These are phyloP conservation scores for Peromyscus melanophrys DNA, from an alignment of 2,797 vertebrate species.

Conservation along the genomic window DNA sequence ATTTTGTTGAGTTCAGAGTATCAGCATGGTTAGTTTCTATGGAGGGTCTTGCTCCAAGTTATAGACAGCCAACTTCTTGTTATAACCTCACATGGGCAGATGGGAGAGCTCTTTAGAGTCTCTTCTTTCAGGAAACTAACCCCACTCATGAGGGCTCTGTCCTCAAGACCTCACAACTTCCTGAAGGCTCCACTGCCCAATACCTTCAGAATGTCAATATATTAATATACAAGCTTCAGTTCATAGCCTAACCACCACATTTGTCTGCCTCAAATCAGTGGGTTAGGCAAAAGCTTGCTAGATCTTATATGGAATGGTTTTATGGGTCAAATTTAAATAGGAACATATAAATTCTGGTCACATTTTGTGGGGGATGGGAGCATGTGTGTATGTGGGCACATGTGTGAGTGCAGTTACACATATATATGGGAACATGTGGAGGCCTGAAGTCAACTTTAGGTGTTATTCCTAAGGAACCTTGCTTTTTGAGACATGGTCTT, in stretches of 20 bases:
- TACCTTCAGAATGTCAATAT: background rate
- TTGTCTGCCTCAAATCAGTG: constrained; percentile 20
- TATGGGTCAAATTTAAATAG: constrained; percentile 1
- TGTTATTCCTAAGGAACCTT: background rate
- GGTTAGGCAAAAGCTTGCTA: background rate
- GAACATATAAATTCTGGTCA: background rate
- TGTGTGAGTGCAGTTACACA: background rate
- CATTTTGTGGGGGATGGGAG: background rate
- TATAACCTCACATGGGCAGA: background rate
- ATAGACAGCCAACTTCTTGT: background rate
- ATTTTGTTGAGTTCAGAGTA: background rate
- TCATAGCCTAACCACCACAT: background rate
- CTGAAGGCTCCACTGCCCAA: background rate
- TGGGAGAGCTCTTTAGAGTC: background rate
- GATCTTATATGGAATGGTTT: constrained; percentile 13
- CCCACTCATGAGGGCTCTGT: background rate
- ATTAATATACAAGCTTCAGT: background rate
- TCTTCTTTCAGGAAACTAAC: background rate
- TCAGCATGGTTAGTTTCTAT: background rate
- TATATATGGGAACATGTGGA: background rate
- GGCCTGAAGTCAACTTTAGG: background rate
- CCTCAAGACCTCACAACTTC: background rate
- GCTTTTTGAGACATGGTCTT: background rate
- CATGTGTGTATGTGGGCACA: background rate
- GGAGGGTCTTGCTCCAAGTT: background rate